phyloP scores from a whole-genome alignment of 2,888 invertebrate genomes.

The Drosophila eohydei region DNA sequence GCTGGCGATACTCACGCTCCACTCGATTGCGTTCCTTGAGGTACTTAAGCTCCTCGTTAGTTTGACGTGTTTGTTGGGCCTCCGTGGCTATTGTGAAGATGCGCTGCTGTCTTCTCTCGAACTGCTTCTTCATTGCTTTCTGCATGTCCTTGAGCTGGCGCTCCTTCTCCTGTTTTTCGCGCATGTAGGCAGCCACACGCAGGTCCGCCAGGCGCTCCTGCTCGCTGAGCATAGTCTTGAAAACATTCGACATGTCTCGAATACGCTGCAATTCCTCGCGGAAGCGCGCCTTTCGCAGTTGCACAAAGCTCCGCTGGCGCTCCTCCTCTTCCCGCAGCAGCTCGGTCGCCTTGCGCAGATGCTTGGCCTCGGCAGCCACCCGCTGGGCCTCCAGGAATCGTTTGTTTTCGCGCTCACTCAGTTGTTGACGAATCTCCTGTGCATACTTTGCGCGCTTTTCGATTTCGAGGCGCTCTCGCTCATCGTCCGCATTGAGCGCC shows the following conservation, averaged over 20 bases:
- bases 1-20: conserved; percentile 84
- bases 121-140: conserved; percentile 80
- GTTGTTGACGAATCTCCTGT: conserved; percentile 82
- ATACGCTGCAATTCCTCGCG: conserved; percentile 82
- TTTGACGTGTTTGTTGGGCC: conserved; percentile 75
- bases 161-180: conserved; percentile 82
- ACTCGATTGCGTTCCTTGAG: conserved; percentile 83
- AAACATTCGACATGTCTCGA: conserved; percentile 81
- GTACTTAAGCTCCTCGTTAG: conserved; percentile 82
- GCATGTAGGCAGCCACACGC: conserved; percentile 83
- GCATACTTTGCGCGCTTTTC: conserved; percentile 81
- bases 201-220: conserved; percentile 84
- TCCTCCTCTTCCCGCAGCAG: conserved; percentile 81
- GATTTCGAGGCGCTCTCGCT: conserved; percentile 68
- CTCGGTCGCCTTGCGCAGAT: conserved; percentile 75
- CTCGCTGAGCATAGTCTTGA: conserved; percentile 83
- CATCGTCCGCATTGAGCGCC: conserved; percentile 81
- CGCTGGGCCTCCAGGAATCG: conserved; percentile 84
- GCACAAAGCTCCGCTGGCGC: conserved; percentile 70
- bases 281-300: conserved; percentile 80
- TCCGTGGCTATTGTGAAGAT: conserved; percentile 82
- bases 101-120: conserved; percentile 83
- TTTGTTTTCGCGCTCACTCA: conserved; percentile 81
- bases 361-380: conserved; percentile 83
- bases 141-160: conserved; percentile 79